These are phyloP conservation scores for Apodemus sylvaticus DNA, from an alignment of 2,113 vertebrate genomes.

Conservation along the genomic window DNA sequence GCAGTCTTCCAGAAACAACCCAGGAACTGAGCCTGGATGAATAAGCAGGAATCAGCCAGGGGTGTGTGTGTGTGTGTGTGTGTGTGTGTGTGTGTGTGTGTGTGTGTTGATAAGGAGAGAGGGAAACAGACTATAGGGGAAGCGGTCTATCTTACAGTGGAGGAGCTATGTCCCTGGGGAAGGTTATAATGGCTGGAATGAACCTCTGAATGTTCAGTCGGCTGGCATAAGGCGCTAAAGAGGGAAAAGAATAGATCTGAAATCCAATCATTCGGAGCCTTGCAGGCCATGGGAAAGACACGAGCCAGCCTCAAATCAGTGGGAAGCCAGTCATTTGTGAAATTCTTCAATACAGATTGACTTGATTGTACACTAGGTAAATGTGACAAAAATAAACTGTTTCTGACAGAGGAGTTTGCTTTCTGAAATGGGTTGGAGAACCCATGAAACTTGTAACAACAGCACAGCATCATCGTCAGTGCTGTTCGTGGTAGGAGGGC, in stretches of 20 bases:
- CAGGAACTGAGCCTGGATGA: background rate
- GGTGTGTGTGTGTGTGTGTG: background rate
- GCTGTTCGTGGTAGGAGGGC: background rate
- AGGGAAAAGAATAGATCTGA: background rate
- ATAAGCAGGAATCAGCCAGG: background rate
- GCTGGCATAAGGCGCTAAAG: background rate
- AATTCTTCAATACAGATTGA: conserved; percentile 17
- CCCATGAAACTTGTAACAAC: background rate
- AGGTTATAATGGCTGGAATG: background rate
- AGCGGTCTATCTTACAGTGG: background rate
- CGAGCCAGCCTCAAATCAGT: background rate
- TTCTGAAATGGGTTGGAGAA: conserved; percentile 18
- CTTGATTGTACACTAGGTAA: background rate
- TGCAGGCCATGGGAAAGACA: background rate
- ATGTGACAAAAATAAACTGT: background rate
- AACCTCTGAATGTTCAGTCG: background rate
- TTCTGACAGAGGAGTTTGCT: background rate
- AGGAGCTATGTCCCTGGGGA: background rate
- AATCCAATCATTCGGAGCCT: background rate
- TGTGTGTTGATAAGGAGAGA: background rate
- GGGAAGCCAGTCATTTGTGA: background rate
- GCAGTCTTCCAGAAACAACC: conserved; percentile 37
- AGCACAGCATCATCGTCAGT: background rate
- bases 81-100: background rate
- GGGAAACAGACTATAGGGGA: background rate